A percentile compares a stretch with the other conserved stretches of the same genome.
Conservation (phyloP, 2,888 invertebrate species). For the Aleiodes leptofemur region DNA sequence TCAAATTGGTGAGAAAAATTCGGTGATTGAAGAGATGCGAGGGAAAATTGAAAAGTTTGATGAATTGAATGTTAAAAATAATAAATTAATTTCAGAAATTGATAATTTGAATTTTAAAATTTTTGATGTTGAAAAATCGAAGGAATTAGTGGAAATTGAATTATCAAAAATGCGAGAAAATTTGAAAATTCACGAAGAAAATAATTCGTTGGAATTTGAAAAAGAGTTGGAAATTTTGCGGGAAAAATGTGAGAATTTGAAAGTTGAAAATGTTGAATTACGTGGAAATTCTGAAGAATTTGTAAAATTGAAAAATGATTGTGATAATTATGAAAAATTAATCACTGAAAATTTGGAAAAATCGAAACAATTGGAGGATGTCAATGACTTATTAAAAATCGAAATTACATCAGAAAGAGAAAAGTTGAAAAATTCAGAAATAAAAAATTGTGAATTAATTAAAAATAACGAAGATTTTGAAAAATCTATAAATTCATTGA, state of each 20-base stretch:
- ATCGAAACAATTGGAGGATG: slow-evolving; percentile 45
- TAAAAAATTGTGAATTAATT: slow-evolving; percentile 36
- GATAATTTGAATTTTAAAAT: slow-evolving; percentile 63
- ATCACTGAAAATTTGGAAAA: slow-evolving; percentile 39
- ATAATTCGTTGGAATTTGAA: slow-evolving; percentile 53
- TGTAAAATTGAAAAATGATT: slow-evolving; percentile 4
- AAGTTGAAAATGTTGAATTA: slow-evolving; percentile 52
- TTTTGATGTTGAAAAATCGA: slow-evolving; percentile 55
- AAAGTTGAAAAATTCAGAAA: slow-evolving; percentile 45
- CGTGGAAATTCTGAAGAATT: slow-evolving; percentile 63
- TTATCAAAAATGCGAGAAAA: slow-evolving; percentile 30
- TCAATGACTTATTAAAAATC: slow-evolving; percentile 29
- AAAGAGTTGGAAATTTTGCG: slow-evolving; percentile 52
- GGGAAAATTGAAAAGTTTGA: slow-evolving; percentile 53
- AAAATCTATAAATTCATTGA: slow-evolving; percentile 16
- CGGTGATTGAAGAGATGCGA: slow-evolving; percentile 49
- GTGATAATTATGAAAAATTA: slow-evolving; percentile 42
- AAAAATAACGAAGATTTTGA: slow-evolving; percentile 7
- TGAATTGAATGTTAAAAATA: slow-evolving; percentile 56
- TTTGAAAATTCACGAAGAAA: slow-evolving; percentile 32
- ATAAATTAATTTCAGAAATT: slow-evolving; percentile 63
- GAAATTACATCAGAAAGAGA: neutral
- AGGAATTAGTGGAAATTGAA: slow-evolving; percentile 54
- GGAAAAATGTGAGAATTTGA: slow-evolving; percentile 46
- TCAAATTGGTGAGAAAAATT: slow-evolving; percentile 50